Conservation (phyloP, 2,113 vertebrate genomes). For the Potamarius usumacintae region DNA sequence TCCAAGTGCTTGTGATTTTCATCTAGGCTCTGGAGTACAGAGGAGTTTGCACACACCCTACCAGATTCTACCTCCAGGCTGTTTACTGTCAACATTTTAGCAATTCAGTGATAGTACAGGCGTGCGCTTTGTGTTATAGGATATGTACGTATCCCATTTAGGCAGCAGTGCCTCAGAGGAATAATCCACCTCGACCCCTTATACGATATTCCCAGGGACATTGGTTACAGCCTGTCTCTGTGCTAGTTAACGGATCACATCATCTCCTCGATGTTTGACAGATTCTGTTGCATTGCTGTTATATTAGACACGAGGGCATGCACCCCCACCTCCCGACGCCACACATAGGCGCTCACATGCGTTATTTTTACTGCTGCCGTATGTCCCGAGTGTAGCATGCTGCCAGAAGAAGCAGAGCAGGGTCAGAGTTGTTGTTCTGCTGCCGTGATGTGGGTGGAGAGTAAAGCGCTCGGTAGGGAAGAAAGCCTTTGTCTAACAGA, state of each 20-base stretch:
- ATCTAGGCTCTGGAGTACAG: slow-evolving; percentile 26
- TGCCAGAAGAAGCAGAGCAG: slow-evolving; percentile 13
- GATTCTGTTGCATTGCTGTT: slow-evolving; percentile 48
- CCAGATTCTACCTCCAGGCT: slow-evolving; percentile 23
- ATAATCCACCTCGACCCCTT: background rate
- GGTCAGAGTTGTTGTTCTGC: slow-evolving; percentile 34
- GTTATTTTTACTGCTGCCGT: slow-evolving; percentile 33
- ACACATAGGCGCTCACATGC: slow-evolving; percentile 57
- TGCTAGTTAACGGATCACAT: background rate
- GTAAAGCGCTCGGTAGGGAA: slow-evolving; percentile 19
- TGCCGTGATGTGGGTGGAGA: slow-evolving; percentile 35
- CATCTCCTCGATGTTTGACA: background rate
- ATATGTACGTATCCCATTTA: too few species aligned
- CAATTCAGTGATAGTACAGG: slow-evolving; percentile 1
- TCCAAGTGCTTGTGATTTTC: slow-evolving; percentile 25
- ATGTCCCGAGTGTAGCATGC: slow-evolving; percentile 19
- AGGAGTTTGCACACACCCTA: slow-evolving; percentile 12
- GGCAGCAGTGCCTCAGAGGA: background rate
- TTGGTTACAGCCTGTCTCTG: background rate
- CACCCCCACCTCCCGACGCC: background rate
- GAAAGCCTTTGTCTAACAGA: slow-evolving; percentile 37
- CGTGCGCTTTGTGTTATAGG: background rate
- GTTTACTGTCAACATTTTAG: slow-evolving; percentile 41
- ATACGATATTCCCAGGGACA: background rate
- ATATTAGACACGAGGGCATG: background rate